Base-by-base conservation (phyloP, 1,140 invertebrate species). In the Paralvinella palmiformis region DNA sequence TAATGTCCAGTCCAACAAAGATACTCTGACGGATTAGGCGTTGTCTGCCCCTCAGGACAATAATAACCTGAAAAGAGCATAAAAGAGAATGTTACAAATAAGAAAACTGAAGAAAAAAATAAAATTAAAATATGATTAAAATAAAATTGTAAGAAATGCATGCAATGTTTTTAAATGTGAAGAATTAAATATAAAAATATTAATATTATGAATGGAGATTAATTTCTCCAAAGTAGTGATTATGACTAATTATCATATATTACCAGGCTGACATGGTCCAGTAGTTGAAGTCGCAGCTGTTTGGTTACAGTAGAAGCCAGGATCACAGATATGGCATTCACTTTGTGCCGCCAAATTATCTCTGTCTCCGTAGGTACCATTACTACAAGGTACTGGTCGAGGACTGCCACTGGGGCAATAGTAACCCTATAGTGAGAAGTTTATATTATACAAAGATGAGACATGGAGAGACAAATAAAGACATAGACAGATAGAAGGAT, bases 251-350 rank as follows among this genome's bases (percentile, higher is more conserved):
- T n/a, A n/a, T n/a, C n/a, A n/a, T n/a, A n/a, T n/a, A 62, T 37
- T 60, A 75, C 75, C 75, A 68, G 64, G 63, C 48, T 68, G 65
- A 71, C 76, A 78, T 24, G 15, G 57, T 35, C 71, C 76, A 62
- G 64, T 68, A 15, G 73, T 69, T 20, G 67, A 66, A 58, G 44
- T 72, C 2, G 75, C 65, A 27, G 72, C 76, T 22, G 76, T 74
- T 7, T 72, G 74, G 62, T 77, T 76, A 69, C 76, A 78, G 63
- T 73, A 78, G 50, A n/a, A 73, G 7, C 76, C 76, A 27, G 71
- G 69, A 61, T 71, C 68, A 73, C 76, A 78, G 7, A 65, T 63
- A 0, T 58, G 68, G 65, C 76, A 78, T 53, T 78, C 73, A 36
- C 36, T 56, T 36, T 74, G 60, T 0, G 64, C 68, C 29, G 57